Percentiles rank a stretch among this genome's conserved stretches.
These are phyloP conservation scores for Eupelmus urozonus DNA, from an alignment of 2,888 invertebrate species.

Conservation along the genomic window DNA sequence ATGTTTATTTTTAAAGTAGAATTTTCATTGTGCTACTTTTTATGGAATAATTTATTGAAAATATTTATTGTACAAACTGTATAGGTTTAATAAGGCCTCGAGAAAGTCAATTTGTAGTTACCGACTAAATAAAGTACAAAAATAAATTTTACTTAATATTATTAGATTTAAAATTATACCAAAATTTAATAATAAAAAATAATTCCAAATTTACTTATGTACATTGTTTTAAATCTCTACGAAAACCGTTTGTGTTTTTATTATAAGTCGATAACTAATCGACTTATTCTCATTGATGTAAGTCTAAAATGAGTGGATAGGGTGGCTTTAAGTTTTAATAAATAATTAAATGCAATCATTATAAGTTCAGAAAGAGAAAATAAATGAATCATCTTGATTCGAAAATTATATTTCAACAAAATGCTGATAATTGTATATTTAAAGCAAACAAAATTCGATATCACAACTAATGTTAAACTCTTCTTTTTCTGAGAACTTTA, in stretches of 20 bases:
- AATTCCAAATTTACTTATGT: slow-evolving; percentile 7
- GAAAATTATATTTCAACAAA: slow-evolving; percentile 22
- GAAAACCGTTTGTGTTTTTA: too few relatives aligned
- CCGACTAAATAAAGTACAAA: slow-evolving; percentile 54
- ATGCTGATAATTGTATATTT: slow-evolving; percentile 4
- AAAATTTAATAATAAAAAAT: not conserved
- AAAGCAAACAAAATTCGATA: slow-evolving; percentile 29
- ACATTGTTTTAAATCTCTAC: too few relatives aligned
- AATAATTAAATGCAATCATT: slow-evolving; percentile 34
- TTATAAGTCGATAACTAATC: slow-evolving; percentile 59
- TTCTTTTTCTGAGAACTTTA: slow-evolving; percentile 59
- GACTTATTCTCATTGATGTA: slow-evolving; percentile 54
- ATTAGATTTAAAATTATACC: too few relatives aligned
- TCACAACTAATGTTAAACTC: slow-evolving; percentile 23
- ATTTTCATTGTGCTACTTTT: slow-evolving; percentile 45
- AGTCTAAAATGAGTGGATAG: too few relatives aligned
- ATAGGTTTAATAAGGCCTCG: slow-evolving; percentile 39
- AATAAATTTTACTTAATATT: slow-evolving; percentile 42
- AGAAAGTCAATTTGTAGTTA: slow-evolving; percentile 57
- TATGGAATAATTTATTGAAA: slow-evolving; percentile 46
- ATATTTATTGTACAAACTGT: slow-evolving; percentile 41
- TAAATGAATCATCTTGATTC: slow-evolving; percentile 32
- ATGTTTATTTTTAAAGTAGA: slow-evolving; percentile 54
- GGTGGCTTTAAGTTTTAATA: slow-evolving; percentile 32
- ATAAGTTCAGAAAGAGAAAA: slow-evolving; percentile 59